Base-by-base conservation (phyloP, 2,113 vertebrate genomes). In the Burhinus oedicnemus region DNA sequence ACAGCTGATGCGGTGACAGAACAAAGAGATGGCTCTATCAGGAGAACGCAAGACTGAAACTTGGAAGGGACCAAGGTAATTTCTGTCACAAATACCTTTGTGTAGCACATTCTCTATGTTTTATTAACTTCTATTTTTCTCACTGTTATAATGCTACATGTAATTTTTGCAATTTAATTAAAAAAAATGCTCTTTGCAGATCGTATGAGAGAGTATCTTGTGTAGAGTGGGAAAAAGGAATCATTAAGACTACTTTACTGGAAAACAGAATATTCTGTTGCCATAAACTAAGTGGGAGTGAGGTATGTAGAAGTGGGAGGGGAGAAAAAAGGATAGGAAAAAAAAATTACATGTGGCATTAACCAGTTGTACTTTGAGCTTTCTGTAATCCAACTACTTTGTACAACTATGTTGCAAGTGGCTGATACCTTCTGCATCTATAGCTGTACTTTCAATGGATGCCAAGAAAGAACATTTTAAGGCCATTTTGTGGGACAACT, bases 101-200 rank as follows among this genome's bases (percentile, higher is more conserved):
- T 20, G 11, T 25, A 66, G 15, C 5, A 82, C 11, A 12, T 45
- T 65, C 15, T 49, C 25, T 68, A 8, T 5, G 1, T 64, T 54
- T 85, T 60, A 36, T 55, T 64, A 38, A n/a, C 3, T 30, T 69
- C 8, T 44, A 0, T n/a, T 71, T 79, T 76, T 66, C 47, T 82
- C 16, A 5, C 20, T 87, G 6, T 54, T 79, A 32, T 4, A 71
- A 64, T 44, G 57, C 15, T 8, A 29, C 13, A 9, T 1, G 0
- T 25, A 71, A 51, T 14, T 83, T 44, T 44, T 44, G 2, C 15
- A 26, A 8, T 44, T 62, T 64, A 58, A 82, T 45, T 64, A n/a
- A 7, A 44, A 51, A 58, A 92, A 62, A 26, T 5, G 5, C 3
- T 42, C 16, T 65, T 87, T 60, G 65, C 8, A 60, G n/a, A 7